These are phyloP conservation scores for Stenotaenia linearis DNA, from an alignment of 2,888 invertebrate species.

Conservation along the genomic window DNA sequence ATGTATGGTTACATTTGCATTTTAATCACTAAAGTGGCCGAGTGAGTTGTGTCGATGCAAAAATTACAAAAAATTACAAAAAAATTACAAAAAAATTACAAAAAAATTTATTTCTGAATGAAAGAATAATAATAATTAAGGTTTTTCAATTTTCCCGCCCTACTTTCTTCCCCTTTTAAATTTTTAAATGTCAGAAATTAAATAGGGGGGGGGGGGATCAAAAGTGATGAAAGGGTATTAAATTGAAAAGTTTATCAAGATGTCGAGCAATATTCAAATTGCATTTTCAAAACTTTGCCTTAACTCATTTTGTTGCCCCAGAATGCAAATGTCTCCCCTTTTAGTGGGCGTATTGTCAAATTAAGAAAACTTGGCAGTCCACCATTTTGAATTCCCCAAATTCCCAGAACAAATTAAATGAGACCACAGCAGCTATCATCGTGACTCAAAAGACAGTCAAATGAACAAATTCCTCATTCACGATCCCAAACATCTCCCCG, in stretches of 20 bases:
- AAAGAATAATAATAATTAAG: no score
- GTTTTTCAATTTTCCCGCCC: no score
- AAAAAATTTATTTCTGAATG: background rate
- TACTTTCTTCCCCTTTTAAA: no score
- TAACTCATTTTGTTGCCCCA: constrained; percentile 20
- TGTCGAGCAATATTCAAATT: background rate
- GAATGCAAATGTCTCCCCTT: constrained; percentile 16
- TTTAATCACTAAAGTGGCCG: constrained; percentile 3
- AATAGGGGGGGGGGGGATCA: no score
- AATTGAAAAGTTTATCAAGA: background rate
- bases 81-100: background rate
- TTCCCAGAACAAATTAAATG: constrained; percentile 24
- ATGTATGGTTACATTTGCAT: background rate
- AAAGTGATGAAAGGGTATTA: background rate
- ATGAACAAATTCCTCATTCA: constrained; percentile 24
- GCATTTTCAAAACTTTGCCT: background rate
- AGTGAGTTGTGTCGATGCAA: background rate
- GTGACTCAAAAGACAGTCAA: constrained; percentile 24
- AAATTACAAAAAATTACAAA: background rate
- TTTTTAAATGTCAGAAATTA: no score
- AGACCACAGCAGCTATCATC: constrained; percentile 14
- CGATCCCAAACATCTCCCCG: background rate
- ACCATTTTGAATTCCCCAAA: constrained; percentile 24
- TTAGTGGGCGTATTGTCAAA: constrained; percentile 17
- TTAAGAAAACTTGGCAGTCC: constrained; percentile 23